Evolutionary conservation across 2,888 invertebrate genomes (phyloP).

Genomic region (Cosmia pyralina): DNA sequence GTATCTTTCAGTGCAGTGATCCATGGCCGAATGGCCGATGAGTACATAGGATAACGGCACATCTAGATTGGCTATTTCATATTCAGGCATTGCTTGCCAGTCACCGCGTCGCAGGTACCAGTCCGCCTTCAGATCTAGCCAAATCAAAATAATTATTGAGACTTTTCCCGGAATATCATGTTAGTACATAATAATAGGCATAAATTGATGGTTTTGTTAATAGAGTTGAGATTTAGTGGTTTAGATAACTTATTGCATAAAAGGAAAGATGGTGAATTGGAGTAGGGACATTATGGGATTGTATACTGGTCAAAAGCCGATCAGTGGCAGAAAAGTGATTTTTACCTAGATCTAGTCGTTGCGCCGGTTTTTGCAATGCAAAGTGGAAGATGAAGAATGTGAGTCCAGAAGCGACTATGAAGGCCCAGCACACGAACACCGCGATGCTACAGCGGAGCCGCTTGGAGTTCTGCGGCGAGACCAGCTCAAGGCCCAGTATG

Average conservation of each 20-base stretch:
- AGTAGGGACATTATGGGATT: no score
- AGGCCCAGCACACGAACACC: conserved; percentile 86
- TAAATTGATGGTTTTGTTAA: conserved; percentile 6
- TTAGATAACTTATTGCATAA: not conserved
- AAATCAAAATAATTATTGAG: conserved; percentile 63
- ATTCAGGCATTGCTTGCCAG: conserved; percentile 83
- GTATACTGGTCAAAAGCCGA: conserved; percentile 5
- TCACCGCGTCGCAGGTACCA: conserved; percentile 85
- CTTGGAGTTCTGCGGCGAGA: conserved; percentile 75
- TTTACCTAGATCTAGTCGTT: conserved; percentile 83
- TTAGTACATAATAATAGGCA: not conserved
- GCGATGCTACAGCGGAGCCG: conserved; percentile 84
- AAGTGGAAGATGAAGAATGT: conserved; percentile 77
- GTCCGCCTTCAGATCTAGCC: conserved; percentile 79
- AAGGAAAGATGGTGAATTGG: not conserved
- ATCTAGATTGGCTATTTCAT: conserved; percentile 70
- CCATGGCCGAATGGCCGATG: conserved; percentile 79
- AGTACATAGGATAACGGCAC: conserved; percentile 78
- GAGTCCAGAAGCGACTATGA: conserved; percentile 79
- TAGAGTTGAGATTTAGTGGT: not conserved
- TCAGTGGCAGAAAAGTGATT: conserved; percentile 20
- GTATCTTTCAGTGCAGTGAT: conserved; percentile 73
- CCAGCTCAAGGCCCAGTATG: conserved; percentile 83
- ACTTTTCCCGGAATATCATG: conserved; percentile 2
- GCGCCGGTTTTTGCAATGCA: conserved; percentile 68